These are phyloP conservation scores for Apotomis capreana DNA, from an alignment of 2,888 invertebrate species.

Conservation along the genomic window DNA sequence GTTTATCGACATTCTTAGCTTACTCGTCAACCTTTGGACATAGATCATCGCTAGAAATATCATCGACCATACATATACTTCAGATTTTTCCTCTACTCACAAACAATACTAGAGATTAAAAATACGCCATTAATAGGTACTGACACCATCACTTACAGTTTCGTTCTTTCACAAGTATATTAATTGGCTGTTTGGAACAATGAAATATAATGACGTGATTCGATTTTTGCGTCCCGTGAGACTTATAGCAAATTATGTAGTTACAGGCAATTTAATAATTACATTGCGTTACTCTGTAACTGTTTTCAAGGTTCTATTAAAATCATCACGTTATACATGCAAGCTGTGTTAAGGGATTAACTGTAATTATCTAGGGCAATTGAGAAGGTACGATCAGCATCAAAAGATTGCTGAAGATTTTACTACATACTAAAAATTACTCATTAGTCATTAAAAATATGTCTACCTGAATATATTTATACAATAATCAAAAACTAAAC, in stretches of 20 bases:
- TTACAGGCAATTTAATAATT: constrained; percentile 24
- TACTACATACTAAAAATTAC: too few relatives aligned
- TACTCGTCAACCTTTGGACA: not conserved
- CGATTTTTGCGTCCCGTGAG: constrained; percentile 52
- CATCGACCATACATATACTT: constrained; percentile 2
- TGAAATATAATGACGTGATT: constrained; percentile 32
- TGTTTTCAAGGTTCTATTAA: constrained; percentile 30
- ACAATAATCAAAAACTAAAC: too few relatives aligned
- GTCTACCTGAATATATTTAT: too few relatives aligned
- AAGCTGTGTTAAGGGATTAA: constrained; percentile 3
- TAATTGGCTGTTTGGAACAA: constrained; percentile 26
- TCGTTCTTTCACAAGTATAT: constrained; percentile 11
- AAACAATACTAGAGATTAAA: constrained; percentile 17
- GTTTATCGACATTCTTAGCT: constrained; percentile 17
- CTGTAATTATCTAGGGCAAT: constrained; percentile 2
- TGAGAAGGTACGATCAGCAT: too few relatives aligned
- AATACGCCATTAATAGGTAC: constrained; percentile 30
- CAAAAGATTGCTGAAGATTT: too few relatives aligned
- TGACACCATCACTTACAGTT: constrained; percentile 27
- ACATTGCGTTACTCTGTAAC: constrained; percentile 8
- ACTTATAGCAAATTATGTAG: constrained; percentile 45
- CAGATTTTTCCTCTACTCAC: constrained; percentile 21
- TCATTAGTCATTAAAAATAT: too few relatives aligned
- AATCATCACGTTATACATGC: constrained; percentile 26
- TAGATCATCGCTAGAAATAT: constrained; percentile 20